A percentile compares a stretch with the other conserved stretches of the same genome.
Evolutionary conservation across 2,797 vertebrate species (phyloP).

Genomic region (Spheniscus humboldti): DNA sequence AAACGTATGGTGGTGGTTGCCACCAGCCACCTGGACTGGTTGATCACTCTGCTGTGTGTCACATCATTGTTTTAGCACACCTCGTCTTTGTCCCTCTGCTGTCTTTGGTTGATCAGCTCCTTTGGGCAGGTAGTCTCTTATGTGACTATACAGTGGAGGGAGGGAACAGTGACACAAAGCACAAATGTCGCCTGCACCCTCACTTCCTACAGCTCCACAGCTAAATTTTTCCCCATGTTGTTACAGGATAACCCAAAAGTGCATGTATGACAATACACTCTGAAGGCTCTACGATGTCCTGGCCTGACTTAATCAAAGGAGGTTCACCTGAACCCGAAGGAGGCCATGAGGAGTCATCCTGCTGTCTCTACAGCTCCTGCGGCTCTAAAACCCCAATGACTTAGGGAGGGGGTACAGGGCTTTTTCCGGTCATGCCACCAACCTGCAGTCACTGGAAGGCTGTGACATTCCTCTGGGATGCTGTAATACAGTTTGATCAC

Average conservation of each 20-base stretch:
- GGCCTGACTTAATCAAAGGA: background rate
- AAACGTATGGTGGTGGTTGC: background rate
- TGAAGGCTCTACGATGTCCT: background rate
- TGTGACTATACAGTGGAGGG: background rate
- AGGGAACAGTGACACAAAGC: background rate
- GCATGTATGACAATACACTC: background rate
- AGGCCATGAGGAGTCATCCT: background rate
- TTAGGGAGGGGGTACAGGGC: background rate
- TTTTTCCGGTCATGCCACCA: background rate
- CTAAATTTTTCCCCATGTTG: background rate
- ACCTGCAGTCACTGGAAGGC: background rate
- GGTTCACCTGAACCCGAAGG: background rate
- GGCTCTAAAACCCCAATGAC: background rate
- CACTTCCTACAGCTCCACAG: background rate
- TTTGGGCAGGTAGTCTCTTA: background rate
- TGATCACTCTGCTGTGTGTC: background rate
- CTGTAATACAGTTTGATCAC: constrained; percentile 16
- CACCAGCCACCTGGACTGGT: background rate
- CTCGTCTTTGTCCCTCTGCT: background rate
- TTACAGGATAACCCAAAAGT: background rate
- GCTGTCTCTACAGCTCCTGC: background rate
- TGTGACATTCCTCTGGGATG: background rate
- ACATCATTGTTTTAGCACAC: background rate
- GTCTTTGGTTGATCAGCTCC: background rate
- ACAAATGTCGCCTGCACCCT: background rate